Percentiles rank a stretch among this genome's conserved stretches.
Conservation (phyloP, 2,113 vertebrate genomes). For the Falcunculus frontatus region DNA sequence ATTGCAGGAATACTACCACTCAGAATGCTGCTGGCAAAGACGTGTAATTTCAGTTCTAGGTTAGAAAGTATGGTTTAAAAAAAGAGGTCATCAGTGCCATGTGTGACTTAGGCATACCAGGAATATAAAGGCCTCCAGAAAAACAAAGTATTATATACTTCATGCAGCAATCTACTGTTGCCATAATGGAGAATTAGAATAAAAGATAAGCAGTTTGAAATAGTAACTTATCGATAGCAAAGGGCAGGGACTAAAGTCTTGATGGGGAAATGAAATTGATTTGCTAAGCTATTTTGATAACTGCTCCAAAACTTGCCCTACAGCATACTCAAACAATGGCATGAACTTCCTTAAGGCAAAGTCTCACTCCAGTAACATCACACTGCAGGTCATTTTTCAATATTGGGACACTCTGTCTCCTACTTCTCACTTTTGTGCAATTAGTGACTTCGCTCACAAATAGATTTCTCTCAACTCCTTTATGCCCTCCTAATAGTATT, state of each 20-base stretch:
- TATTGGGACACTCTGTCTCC: neutral
- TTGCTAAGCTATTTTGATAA: neutral
- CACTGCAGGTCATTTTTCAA: neutral
- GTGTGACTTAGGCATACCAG: neutral
- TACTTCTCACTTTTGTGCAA: neutral
- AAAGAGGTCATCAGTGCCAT: neutral
- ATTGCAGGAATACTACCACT: neutral
- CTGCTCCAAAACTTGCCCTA: neutral
- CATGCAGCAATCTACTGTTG: neutral
- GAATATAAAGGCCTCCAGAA: neutral
- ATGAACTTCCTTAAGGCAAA: neutral
- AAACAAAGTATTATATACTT: neutral
- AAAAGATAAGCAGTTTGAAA: neutral
- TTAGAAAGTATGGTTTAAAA: neutral
- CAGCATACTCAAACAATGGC: neutral
- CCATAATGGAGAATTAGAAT: neutral
- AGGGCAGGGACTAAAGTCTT: neutral
- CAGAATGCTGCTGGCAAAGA: neutral
- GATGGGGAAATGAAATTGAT: neutral
- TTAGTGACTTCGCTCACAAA: neutral
- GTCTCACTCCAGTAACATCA: neutral
- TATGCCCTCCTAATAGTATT: neutral
- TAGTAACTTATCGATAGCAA: neutral
- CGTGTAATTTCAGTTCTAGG: neutral
- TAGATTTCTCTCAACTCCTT: neutral